Percentiles rank a stretch among this genome's conserved stretches.
These are phyloP conservation scores for Aurelia coerulea DNA, from an alignment of 30 jellyfish, hydroid and myxozoan species.

Conservation along the genomic window DNA sequence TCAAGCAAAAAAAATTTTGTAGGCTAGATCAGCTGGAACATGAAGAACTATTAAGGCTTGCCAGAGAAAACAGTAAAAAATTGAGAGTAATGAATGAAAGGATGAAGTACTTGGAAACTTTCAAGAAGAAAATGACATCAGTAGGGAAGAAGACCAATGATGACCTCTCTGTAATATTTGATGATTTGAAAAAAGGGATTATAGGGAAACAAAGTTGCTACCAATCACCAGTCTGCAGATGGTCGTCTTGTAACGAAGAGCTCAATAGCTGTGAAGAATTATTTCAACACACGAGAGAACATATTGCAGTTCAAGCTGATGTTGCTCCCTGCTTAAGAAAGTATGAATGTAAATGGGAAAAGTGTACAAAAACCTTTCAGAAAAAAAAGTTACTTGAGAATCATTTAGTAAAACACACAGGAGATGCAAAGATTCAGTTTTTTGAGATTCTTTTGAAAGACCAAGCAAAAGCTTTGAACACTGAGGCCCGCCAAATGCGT, in stretches of 20 bases:
- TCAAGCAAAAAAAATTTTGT: too few species aligned
- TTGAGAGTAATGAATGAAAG: too few species aligned
- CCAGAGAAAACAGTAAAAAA: too few species aligned
- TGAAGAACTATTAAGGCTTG: too few species aligned
- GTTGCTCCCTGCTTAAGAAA: not conserved
- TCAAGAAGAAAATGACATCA: not conserved
- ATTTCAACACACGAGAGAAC: not conserved
- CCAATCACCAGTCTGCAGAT: not conserved
- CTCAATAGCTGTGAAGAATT: not conserved
- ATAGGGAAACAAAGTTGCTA: not conserved
- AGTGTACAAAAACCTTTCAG: not conserved
- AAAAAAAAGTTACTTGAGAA: slow-evolving; percentile 9
- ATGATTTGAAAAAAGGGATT: not conserved
- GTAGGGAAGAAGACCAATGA: not conserved
- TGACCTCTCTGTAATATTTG: not conserved
- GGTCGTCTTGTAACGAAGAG: not conserved
- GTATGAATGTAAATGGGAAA: slow-evolving; percentile 1
- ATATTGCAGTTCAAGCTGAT: not conserved
- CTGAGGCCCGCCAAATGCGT: slow-evolving; percentile 10
- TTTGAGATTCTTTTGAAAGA: slow-evolving; percentile 11
- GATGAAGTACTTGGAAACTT: not conserved
- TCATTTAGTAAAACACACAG: slow-evolving; percentile 3
- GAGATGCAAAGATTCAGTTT: not conserved
- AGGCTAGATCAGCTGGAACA: too few species aligned
- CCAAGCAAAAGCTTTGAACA: slow-evolving; percentile 14